Evolutionary conservation across 2,113 vertebrate genomes (phyloP).

Genomic region (Aepyceros melampus): DNA sequence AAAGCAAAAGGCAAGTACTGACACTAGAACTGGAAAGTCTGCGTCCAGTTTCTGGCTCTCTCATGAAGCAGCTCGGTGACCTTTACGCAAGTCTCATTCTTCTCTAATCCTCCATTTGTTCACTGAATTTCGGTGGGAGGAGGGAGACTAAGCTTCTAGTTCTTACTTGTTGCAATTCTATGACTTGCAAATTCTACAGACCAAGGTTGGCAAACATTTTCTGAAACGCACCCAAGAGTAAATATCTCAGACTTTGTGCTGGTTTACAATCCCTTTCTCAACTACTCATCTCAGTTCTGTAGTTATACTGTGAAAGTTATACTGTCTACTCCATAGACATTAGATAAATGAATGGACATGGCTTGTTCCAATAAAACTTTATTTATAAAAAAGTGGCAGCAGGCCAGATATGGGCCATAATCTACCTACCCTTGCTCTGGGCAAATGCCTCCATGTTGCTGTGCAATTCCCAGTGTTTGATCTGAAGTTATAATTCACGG

Average conservation of each 20-base stretch:
- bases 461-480: background rate
- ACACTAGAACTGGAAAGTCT: background rate
- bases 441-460: background rate
- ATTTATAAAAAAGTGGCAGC: background rate
- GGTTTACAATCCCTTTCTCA: background rate
- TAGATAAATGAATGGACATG: background rate
- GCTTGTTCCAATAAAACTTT: slow-evolving; percentile 49
- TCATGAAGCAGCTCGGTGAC: background rate
- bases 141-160: background rate
- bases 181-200: background rate
- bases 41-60: background rate
- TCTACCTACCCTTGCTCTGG: background rate
- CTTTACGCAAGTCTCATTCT: background rate
- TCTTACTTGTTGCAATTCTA: background rate
- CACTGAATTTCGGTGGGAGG: background rate
- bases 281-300: background rate
- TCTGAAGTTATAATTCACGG: background rate
- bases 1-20: background rate
- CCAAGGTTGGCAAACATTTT: background rate
- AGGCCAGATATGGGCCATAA: background rate
- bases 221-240: background rate
- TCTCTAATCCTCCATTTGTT: background rate
- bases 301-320: background rate
- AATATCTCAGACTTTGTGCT: background rate
- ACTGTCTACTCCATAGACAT: background rate